Evolutionary conservation across 2,113 vertebrate species (phyloP), one percentile per base, ranked within the genome.

Genomic region (Xenopus borealis): DNA sequence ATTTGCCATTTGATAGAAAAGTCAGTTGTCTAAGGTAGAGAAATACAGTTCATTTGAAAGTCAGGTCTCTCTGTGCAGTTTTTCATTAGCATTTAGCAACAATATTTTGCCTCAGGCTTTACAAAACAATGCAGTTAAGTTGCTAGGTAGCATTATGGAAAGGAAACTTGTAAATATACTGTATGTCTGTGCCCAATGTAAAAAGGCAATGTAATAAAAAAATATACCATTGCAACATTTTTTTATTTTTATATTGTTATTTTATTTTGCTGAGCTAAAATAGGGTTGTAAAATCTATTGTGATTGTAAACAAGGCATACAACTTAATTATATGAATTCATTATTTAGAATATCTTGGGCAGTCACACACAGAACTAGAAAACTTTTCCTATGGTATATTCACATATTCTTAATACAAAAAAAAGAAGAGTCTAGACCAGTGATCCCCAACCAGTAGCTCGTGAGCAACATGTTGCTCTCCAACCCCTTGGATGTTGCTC

Each of bases 11-110:
- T 63, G 58, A 69, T 46, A 75, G 66, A 69, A 62, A 62, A 33
- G 27, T n/a, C 7, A 69, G 66, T 75, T 62, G 66, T 66, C 73
- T 69, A 45, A 69, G 66, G 73, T 63, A 50, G 6, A 23, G 62
- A 52, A 69, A 69, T 63, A 75, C 73, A 69, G 73, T 75, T 69
- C 45, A 75, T 75, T 75, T 62, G 12, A 69, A 69, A 75, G 45
- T 44, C 72, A 69, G 61, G 73, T 75, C 73, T 75, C 73, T 69
- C 73, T 45, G 62, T 69, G 66, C 58, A 69, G 66, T 69, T 69
- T 52, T 68, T 53, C 55, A 75, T 75, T 69, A 75, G 23, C 66
- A 69, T 53, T 57, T 69, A 75, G 59, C 58, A 63, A 17, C 66
- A 69, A 69, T 63, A 66, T 69, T 66, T 66, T 69, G 73, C 73